These are phyloP conservation scores for Hyphantria cunea DNA, from an alignment of 1,140 invertebrate species.

Conservation along the genomic window DNA sequence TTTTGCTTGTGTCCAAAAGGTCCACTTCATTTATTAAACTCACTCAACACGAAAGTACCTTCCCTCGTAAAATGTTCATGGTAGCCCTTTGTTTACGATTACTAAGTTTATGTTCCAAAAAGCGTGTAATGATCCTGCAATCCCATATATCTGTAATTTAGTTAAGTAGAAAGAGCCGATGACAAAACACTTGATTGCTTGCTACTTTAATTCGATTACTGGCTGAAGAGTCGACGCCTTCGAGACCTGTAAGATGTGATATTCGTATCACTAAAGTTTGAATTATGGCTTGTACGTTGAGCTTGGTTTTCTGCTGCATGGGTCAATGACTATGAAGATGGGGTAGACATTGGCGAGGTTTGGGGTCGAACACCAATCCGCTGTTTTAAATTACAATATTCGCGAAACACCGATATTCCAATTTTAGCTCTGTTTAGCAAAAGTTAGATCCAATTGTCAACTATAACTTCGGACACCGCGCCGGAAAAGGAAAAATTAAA, in stretches of 20 bases:
- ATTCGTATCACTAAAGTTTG: conserved; percentile 18
- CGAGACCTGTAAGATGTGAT: too few species aligned
- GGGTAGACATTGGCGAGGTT: conserved; percentile 1
- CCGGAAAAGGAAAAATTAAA: too few species aligned
- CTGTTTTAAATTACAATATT: too few species aligned
- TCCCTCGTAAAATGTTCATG: conserved; percentile 48
- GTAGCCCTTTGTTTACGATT: conserved; percentile 46
- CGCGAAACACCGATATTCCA: too few species aligned
- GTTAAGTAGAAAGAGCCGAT: conserved; percentile 1
- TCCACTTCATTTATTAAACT: conserved; percentile 36
- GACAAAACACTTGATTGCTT: too few species aligned
- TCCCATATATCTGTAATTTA: not conserved
- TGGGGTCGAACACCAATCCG: too few species aligned
- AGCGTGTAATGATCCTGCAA: not conserved
- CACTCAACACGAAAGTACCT: conserved; percentile 36
- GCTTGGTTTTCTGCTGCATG: conserved; percentile 35
- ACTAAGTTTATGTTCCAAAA: conserved; percentile 3
- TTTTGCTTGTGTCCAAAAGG: conserved; percentile 24
- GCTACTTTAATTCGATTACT: too few species aligned
- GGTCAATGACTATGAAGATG: conserved; percentile 27
- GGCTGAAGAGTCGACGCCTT: too few species aligned
- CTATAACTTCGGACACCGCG: too few species aligned
- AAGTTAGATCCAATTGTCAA: too few species aligned
- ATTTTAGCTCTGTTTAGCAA: too few species aligned
- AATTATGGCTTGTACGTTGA: conserved; percentile 23